Percentiles rank a stretch among this genome's conserved stretches.
These are phyloP conservation scores for Caenorhabditis sp. DNA, from an alignment of 2,888 invertebrate species.

Conservation along the genomic window DNA sequence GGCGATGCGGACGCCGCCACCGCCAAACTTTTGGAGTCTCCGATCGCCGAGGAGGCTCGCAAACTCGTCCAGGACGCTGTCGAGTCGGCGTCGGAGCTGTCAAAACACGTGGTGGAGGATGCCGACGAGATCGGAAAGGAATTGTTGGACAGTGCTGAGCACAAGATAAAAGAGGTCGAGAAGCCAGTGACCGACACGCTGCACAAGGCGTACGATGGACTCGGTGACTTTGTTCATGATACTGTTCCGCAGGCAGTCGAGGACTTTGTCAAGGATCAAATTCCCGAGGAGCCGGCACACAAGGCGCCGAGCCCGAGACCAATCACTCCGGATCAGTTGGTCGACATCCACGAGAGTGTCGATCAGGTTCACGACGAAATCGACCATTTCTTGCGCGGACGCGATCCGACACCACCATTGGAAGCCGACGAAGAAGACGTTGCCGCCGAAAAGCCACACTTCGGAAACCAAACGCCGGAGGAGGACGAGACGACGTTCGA, in stretches of 20 bases:
- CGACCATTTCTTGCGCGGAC: conserved; percentile 42
- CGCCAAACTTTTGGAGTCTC: conserved; percentile 53
- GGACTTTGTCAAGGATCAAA: conserved; percentile 20
- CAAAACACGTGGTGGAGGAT: conserved; percentile 25
- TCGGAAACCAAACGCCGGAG: conserved; percentile 67
- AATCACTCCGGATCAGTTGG: conserved; percentile 28
- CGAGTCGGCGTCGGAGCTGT: conserved; percentile 42
- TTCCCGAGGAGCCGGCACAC: conserved; percentile 35
- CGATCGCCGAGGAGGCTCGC: conserved; percentile 54
- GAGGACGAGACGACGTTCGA: conserved; percentile 59
- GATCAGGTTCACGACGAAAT: conserved; percentile 57
- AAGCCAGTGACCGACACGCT: conserved; percentile 32
- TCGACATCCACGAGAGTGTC: conserved; percentile 36
- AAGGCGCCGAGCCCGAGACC: conserved; percentile 9
- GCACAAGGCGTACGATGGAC: conserved; percentile 43
- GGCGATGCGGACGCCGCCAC: conserved; percentile 19
- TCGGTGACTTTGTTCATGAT: conserved; percentile 49
- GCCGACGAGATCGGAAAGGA: conserved; percentile 44
- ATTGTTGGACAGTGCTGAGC: conserved; percentile 24
- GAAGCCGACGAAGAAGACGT: conserved; percentile 31
- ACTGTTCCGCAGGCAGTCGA: conserved; percentile 43
- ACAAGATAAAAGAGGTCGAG: conserved; percentile 19
- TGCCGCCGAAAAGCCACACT: conserved; percentile 58
- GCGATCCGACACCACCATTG: conserved; percentile 46
- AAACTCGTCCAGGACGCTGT: conserved; percentile 54